A percentile compares a stretch with the other conserved stretches of the same genome.
Conservation (phyloP, 2,797 vertebrate genomes). For the Aldrovandia affinis region DNA sequence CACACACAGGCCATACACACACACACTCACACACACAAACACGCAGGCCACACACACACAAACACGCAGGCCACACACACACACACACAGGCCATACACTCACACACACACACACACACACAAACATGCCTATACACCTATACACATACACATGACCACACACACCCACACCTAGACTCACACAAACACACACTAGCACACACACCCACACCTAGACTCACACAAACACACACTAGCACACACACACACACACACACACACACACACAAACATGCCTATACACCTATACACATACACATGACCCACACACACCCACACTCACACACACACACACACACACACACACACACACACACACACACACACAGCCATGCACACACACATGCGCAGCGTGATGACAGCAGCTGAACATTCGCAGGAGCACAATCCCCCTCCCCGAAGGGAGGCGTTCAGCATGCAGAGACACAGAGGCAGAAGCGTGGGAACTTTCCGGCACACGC, state of each 20-base stretch:
- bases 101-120: not conserved
- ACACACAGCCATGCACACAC: not conserved
- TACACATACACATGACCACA: not conserved
- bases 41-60: not conserved
- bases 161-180: conserved; percentile 40
- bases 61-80: not conserved
- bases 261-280: not conserved
- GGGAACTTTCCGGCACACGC: conserved; percentile 37
- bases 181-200: conserved; percentile 29
- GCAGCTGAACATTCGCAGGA: not conserved
- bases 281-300: not conserved
- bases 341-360: not conserved
- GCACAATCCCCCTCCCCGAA: not conserved
- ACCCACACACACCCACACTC: not conserved
- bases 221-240: not conserved
- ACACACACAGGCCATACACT: not conserved
- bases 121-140: not conserved
- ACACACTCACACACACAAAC: not conserved
- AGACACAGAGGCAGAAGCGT: conserved; percentile 26
- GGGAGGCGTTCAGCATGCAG: not conserved
- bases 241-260: not conserved
- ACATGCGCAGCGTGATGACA: not conserved
- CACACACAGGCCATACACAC: not conserved
- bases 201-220: not conserved
- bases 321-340: not conserved